Base-by-base conservation (phyloP, 2,797 vertebrate genomes). In the Hydrolagus colliei region DNA sequence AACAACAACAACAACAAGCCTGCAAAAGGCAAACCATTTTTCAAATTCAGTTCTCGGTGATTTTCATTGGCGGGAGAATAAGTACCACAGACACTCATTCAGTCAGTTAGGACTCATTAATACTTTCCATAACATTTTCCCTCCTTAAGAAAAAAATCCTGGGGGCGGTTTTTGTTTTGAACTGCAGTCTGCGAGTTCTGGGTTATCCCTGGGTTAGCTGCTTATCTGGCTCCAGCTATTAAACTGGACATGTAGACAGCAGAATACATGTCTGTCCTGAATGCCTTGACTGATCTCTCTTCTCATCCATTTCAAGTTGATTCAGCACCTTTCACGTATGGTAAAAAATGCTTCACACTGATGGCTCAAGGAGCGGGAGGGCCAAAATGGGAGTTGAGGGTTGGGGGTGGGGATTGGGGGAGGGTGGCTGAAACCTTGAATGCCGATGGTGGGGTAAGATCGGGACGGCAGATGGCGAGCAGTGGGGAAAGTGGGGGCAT, bases 161-260 rank as follows among this genome's bases (percentile, higher is more conserved):
- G 79, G 79, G 41, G 41, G 61, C 72, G 59, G 61, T 82, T 52
- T 73, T 63, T 62, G 9, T 41, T 74, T 20, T 14, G 52, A 6
- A 71, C 9, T 8, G 67, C 52, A 82, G 20, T 32, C 35, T 86
- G 76, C 9, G 71, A 74, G 62, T 9, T 52, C 27, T 79, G 35
- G 85, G 20, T n/a, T 61, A 41, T 65, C n/a, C n/a, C n/a, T n/a
- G n/a, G n/a, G n/a, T n/a, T n/a, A 63, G 77, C 79, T 84, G 79
- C 52, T 67, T 67, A 67, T 68, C 65, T 84, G 79, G 79, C n/a
- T 84, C 68, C 16, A 84, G 79, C 79, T 41, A n/a, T 41, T 52
- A 84, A 84, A 68, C 65, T 84, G 32, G 27, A 84, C 27, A 18
- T 71, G 16, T 27, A n/a, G 65, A 71, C 41, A 35, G 27, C 71